Conservation (phyloP, 2,888 invertebrate species). For the Drosophila leonis region DNA sequence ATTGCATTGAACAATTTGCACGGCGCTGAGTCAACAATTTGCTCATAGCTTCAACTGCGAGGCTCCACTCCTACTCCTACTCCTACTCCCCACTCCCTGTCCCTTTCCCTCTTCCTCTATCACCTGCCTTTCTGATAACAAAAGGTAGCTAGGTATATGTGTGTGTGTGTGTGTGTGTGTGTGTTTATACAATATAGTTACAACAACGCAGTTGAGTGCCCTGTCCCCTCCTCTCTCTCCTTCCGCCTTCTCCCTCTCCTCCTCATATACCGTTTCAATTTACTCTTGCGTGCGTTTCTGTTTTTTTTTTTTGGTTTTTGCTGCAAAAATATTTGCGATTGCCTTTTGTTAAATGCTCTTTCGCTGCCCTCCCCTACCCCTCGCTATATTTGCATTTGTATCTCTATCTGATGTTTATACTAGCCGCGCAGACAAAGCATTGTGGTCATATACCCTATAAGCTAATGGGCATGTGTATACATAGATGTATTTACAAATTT, state of each 20-base stretch:
- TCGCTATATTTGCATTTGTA: conserved; percentile 15
- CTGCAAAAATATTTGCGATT: conserved; percentile 68
- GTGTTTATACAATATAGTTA: conserved; percentile 39
- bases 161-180: conserved; percentile 34
- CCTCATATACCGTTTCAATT: conserved; percentile 6
- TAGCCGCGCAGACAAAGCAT: conserved; percentile 47
- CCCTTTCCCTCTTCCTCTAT: not conserved
- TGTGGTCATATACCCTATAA: conserved; percentile 31
- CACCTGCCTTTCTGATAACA: conserved; percentile 61
- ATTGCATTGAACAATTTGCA: conserved; percentile 67
- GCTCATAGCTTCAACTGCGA: conserved; percentile 29
- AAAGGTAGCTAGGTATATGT: conserved; percentile 53
- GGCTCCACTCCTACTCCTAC: not conserved
- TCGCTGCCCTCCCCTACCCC: not conserved
- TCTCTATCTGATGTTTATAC: conserved; percentile 44
- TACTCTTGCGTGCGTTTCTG: conserved; percentile 31
- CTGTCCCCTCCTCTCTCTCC: not conserved
- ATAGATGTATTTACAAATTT: conserved; percentile 1
- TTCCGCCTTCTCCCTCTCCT: not conserved
- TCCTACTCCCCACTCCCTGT: not conserved
- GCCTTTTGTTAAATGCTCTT: conserved; percentile 70
- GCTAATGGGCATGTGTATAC: not conserved
- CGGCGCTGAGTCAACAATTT: conserved; percentile 75
- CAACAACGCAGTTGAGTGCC: conserved; percentile 35
- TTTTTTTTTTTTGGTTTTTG: conserved; percentile 40